phyloP scores from a whole-genome alignment of 2,888 invertebrate species.

The Biston betularia region DNA sequence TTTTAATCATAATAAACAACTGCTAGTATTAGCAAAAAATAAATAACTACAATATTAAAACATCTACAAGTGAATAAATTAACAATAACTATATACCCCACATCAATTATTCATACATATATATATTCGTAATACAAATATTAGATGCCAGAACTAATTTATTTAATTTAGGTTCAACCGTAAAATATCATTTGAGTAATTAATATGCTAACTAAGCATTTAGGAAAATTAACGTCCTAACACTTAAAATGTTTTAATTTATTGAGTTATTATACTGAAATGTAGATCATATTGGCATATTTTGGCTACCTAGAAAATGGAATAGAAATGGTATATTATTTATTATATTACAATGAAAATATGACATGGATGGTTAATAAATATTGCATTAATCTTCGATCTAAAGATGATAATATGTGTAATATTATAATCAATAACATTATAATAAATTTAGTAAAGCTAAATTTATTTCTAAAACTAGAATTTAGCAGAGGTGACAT shows the following conservation, averaged over 20 bases:
- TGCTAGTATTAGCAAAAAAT: too few relatives aligned
- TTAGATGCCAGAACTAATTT: conserved; percentile 19
- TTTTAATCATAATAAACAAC: too few relatives aligned
- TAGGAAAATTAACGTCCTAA: conserved; percentile 42
- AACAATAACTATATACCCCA: neutral
- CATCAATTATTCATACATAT: conserved; percentile 6
- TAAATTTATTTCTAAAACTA: neutral
- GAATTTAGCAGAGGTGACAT: too few relatives aligned
- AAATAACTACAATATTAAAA: neutral
- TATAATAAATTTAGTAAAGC: too few relatives aligned
- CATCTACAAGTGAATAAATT: neutral
- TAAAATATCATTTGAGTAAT: conserved; percentile 37
- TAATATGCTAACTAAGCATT: conserved; percentile 39
- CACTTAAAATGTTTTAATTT: conserved; percentile 42
- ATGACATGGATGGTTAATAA: neutral
- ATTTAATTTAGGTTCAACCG: conserved; percentile 38
- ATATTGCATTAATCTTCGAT: neutral
- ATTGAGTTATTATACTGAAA: conserved; percentile 37
- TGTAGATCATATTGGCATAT: conserved; percentile 17
- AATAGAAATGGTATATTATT: conserved; percentile 14
- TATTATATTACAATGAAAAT: conserved; percentile 4
- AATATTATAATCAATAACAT: neutral
- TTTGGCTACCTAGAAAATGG: neutral
- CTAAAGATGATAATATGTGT: conserved; percentile 3
- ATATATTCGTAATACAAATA: conserved; percentile 32